Conservation (phyloP, 2,113 vertebrate genomes). For the Tachuris rubrigastra region DNA sequence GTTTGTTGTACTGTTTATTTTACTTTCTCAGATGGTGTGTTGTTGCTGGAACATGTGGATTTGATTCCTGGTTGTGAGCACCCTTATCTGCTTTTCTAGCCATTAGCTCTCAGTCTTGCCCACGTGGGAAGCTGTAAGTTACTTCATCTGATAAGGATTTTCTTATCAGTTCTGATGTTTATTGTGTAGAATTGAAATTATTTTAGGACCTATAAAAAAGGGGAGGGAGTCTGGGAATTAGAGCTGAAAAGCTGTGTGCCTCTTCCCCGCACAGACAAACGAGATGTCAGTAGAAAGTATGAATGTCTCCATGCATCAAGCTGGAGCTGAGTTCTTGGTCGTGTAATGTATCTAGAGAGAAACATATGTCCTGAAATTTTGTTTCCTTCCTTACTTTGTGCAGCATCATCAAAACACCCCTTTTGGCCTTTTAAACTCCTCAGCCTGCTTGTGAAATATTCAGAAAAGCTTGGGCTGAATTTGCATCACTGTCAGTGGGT, state of each 20-base stretch:
- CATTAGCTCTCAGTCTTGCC: slow-evolving; percentile 26
- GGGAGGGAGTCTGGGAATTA: neutral
- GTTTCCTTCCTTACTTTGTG: neutral
- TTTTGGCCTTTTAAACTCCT: slow-evolving; percentile 14
- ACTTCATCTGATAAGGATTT: neutral
- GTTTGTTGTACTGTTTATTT: neutral
- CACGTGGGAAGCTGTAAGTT: slow-evolving; percentile 1
- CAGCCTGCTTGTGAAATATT: neutral
- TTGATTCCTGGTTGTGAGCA: slow-evolving; percentile 30
- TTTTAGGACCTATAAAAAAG: neutral
- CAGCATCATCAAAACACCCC: neutral
- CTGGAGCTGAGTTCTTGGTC: neutral
- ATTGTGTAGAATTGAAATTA: slow-evolving; percentile 1
- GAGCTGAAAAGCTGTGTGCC: neutral
- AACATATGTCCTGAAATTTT: neutral
- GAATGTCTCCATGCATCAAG: neutral
- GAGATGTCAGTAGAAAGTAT: neutral
- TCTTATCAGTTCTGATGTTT: slow-evolving; percentile 22
- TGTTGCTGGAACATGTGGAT: neutral
- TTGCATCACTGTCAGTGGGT: neutral
- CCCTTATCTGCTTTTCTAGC: slow-evolving; percentile 14
- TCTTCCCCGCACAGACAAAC: neutral
- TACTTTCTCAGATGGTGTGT: neutral
- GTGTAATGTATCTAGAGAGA: neutral
- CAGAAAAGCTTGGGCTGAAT: neutral